Percentiles rank a stretch among this genome's conserved stretches.
Evolutionary conservation across 2,797 vertebrate species (phyloP).

Genomic region (Stomatorhinus walkeri): DNA sequence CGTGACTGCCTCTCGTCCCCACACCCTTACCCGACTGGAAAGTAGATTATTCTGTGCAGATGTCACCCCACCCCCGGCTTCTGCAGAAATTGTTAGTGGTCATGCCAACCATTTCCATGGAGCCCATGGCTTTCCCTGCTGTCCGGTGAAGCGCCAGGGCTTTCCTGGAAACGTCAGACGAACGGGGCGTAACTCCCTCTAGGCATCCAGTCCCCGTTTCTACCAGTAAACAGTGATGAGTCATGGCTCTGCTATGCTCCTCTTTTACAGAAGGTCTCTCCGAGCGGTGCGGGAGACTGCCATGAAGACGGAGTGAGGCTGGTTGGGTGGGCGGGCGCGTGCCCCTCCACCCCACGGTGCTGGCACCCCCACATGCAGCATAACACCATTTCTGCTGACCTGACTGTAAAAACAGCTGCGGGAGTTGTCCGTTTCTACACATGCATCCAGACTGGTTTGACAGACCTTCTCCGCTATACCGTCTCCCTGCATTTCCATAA

Average conservation of each 20-base stretch:
- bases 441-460: background rate
- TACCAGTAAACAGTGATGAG: constrained; percentile 73
- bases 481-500: background rate
- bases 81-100: constrained; percentile 45
- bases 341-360: background rate
- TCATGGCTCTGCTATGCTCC: constrained; percentile 64
- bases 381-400: background rate
- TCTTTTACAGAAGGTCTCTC: constrained; percentile 61
- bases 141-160: constrained; percentile 61
- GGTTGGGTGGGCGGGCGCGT: constrained; percentile 35
- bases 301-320: constrained; percentile 23
- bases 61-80: constrained; percentile 48
- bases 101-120: constrained; percentile 55
- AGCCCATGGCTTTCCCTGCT: constrained; percentile 68
- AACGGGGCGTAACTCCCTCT: constrained; percentile 69
- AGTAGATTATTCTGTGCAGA: constrained; percentile 24
- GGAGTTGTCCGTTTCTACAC: background rate
- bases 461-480: background rate
- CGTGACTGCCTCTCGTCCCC: constrained; percentile 47
- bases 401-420: background rate
- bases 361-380: background rate
- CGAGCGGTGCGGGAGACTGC: constrained; percentile 31
- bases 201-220: constrained; percentile 57
- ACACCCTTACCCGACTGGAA: constrained; percentile 1
- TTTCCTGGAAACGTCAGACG: constrained; percentile 71